Evolutionary conservation across 2,113 vertebrate genomes (phyloP).

Genomic region (Trogon melanurus): DNA sequence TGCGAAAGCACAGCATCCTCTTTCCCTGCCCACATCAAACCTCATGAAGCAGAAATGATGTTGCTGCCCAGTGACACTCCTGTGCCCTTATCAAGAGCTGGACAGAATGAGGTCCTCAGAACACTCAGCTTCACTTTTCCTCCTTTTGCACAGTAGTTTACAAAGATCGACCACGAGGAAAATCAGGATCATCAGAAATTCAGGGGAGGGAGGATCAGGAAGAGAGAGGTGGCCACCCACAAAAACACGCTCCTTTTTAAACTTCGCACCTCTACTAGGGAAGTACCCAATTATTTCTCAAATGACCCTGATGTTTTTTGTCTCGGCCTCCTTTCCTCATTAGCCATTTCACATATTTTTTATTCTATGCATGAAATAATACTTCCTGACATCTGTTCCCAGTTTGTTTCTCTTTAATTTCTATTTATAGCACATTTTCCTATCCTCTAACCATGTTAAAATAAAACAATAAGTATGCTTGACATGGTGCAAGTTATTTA

Average conservation of each 20-base stretch:
- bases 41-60: neutral
- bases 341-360: constrained; percentile 38
- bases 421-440: constrained; percentile 70
- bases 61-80: neutral
- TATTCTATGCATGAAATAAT: constrained; percentile 56
- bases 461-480: constrained; percentile 65
- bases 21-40: neutral
- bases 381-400: constrained; percentile 69
- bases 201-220: neutral
- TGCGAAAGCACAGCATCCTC: neutral
- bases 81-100: neutral
- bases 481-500: constrained; percentile 49
- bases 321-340: neutral
- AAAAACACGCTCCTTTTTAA: neutral
- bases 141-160: neutral
- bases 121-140: neutral
- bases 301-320: neutral
- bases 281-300: neutral
- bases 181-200: neutral
- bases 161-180: neutral
- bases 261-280: neutral
- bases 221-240: neutral
- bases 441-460: constrained; percentile 65
- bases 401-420: constrained; percentile 71
- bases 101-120: neutral